Conservation (phyloP, 1,140 invertebrate genomes). For the Orius laevigatus region DNA sequence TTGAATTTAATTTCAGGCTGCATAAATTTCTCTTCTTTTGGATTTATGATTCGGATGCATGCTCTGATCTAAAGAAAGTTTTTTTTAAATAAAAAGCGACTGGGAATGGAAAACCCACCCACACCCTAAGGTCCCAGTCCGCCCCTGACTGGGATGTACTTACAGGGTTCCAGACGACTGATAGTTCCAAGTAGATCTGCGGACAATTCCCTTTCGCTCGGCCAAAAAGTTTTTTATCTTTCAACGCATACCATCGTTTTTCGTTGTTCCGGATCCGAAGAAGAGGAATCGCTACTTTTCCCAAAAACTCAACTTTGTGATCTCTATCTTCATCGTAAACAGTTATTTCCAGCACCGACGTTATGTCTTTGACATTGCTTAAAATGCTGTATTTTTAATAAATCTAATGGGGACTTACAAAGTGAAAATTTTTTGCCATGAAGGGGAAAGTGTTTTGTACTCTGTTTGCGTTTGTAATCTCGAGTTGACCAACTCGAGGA, state of each 20-base stretch:
- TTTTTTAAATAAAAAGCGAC: background rate
- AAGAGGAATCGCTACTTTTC: conserved; percentile 81
- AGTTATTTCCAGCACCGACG: conserved; percentile 88
- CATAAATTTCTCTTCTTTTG: conserved; percentile 90
- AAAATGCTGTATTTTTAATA: conserved; percentile 26
- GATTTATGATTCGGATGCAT: conserved; percentile 81
- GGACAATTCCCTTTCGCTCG: conserved; percentile 79
- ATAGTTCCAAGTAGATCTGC: conserved; percentile 85
- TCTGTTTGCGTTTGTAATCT: conserved; percentile 94
- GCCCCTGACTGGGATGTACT: conserved; percentile 25
- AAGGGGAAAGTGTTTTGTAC: conserved; percentile 90
- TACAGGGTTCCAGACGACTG: conserved; percentile 81
- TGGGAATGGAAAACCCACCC: background rate
- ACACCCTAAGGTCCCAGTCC: background rate
- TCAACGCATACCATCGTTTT: conserved; percentile 88
- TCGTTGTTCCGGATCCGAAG: conserved; percentile 77
- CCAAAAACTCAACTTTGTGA: conserved; percentile 95
- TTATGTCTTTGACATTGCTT: conserved; percentile 94
- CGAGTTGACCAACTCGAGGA: conserved; percentile 86
- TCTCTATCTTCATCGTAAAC: conserved; percentile 97
- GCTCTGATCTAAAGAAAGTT: conserved; percentile 50
- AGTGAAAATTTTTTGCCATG: conserved; percentile 97
- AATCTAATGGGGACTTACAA: conserved; percentile 83
- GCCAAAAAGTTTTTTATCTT: conserved; percentile 83
- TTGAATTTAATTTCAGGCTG: conserved; percentile 91